A percentile compares a stretch with the other conserved stretches of the same genome.
Conservation (phyloP, 2,797 vertebrate genomes). For the Clarias laeviceps region DNA sequence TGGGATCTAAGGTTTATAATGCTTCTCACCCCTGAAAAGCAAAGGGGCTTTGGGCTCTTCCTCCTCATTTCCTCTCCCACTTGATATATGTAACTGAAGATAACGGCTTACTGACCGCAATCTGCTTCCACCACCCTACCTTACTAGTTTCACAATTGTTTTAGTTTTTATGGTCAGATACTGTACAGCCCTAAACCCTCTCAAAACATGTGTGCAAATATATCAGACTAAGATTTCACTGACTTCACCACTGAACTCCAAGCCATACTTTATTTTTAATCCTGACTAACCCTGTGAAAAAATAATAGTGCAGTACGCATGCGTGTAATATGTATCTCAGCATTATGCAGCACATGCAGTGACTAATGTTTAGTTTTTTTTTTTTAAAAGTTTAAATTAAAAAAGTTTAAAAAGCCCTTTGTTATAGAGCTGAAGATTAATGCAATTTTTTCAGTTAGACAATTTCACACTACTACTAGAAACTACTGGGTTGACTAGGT, state of each 20-base stretch:
- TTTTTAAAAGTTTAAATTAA: no score
- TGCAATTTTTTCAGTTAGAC: neutral
- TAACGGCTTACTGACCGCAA: slow-evolving; percentile 39
- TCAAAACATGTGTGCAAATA: neutral
- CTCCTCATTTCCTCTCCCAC: slow-evolving; percentile 26
- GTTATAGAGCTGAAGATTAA: neutral
- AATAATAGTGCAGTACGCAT: neutral
- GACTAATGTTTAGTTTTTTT: neutral
- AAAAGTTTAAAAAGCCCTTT: no score
- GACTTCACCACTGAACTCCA: neutral
- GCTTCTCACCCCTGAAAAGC: slow-evolving; percentile 15
- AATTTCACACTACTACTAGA: neutral
- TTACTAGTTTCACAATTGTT: slow-evolving; percentile 33
- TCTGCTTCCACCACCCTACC: slow-evolving; percentile 4
- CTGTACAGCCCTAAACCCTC: neutral
- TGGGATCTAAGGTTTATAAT: neutral
- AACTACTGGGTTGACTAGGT: neutral
- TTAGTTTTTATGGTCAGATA: neutral
- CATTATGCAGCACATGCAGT: neutral
- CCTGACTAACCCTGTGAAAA: neutral
- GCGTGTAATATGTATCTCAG: neutral
- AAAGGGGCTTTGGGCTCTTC: slow-evolving; percentile 16
- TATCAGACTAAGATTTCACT: neutral
- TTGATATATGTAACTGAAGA: slow-evolving; percentile 38
- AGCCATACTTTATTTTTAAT: neutral